Base-by-base conservation (phyloP, 2,797 vertebrate species). In the Loriculus beryllinus region DNA sequence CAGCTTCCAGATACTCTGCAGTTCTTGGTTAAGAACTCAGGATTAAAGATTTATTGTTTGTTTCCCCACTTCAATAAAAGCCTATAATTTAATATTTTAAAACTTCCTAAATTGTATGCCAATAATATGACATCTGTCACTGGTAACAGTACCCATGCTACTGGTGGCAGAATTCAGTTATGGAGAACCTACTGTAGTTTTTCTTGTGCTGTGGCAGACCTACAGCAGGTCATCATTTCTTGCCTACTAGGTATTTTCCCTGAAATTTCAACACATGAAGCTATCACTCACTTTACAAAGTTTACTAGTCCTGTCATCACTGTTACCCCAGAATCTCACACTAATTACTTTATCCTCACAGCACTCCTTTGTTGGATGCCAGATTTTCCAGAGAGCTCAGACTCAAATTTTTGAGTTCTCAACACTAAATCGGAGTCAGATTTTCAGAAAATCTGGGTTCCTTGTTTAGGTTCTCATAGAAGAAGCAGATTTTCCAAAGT, bases 261-360 rank as follows among this genome's bases (percentile, higher is more conserved):
- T 67, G 23, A 86, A 74, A 83, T 83, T 88, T 93, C 79, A 91
- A 67, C 57, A 75, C 76, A 76, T 42, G 33, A 83, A 95, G 37
- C 28, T 88, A 71, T 63, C 93, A 47, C 62, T 63, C 14, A 9
- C 42, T 69, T 72, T 35, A 72, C 18, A 35, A 81, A 78, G 63
- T 90, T 92, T 86, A 81, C 76, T 75, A 81, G 59, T 74, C 35
- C 80, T 82, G 88, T 93, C 90, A 89, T 42, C 90, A 65, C 83
- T 7, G 13, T 56, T 70, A 86, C 28, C 31, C 91, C 52, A 65
- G 72, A 72, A 95, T 78, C 47, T 90, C 72, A 79, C 76, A 49
- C 51, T 83, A 80, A 90, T 89, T 88, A 91, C 77, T 81, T 82
- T 60, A 87, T 69, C 47, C 79, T 94, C 72, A 59, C 42, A 78